These are phyloP conservation scores for Xenotilapia longispinis DNA, from an alignment of 2,113 vertebrate species.

Conservation along the genomic window DNA sequence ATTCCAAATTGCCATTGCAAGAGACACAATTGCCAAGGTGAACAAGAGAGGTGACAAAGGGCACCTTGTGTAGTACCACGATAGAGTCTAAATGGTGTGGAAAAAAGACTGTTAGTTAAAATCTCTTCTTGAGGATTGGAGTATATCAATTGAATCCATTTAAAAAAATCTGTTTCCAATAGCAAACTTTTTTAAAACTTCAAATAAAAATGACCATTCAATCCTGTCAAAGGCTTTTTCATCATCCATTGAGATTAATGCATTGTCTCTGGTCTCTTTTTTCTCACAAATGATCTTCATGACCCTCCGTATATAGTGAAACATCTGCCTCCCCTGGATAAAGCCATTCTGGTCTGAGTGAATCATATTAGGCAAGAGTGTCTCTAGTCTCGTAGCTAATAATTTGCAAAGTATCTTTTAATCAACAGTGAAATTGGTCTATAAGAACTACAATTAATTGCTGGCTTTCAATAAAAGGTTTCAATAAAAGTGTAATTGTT, in stretches of 20 bases:
- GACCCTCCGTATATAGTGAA: fast-evolving
- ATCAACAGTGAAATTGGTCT: neutral
- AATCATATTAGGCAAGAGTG: neutral
- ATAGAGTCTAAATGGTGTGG: fast-evolving
- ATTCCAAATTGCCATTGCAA: fast-evolving
- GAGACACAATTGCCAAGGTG: neutral
- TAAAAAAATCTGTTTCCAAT: neutral
- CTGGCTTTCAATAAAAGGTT: neutral
- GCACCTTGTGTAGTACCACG: neutral
- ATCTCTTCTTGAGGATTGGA: neutral
- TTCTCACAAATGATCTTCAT: neutral
- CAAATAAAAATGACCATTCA: neutral
- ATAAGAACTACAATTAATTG: neutral
- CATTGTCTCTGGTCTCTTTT: neutral
- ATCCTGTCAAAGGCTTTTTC: neutral
- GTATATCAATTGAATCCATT: neutral
- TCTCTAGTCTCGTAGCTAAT: neutral
- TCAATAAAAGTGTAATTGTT: neutral
- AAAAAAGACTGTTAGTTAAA: neutral
- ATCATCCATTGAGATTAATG: neutral
- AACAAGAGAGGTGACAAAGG: neutral
- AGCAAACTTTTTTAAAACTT: neutral
- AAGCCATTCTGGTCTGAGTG: neutral
- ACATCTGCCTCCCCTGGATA: neutral
- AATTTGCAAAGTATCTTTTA: neutral